Conservation (phyloP, 2,797 vertebrate genomes). For the Notolabrus celidotus region DNA sequence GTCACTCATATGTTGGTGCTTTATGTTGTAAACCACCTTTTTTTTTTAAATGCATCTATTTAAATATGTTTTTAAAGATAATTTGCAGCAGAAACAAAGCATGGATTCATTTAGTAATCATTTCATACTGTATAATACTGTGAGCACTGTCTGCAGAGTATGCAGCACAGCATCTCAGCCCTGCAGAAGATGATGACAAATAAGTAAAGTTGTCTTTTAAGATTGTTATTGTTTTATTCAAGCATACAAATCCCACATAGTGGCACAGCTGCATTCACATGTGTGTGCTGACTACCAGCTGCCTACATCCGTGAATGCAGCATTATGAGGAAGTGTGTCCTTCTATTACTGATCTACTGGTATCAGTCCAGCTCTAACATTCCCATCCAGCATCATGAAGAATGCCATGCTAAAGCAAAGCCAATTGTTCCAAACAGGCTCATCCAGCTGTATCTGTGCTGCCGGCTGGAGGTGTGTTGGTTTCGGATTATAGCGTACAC, state of each 20-base stretch:
- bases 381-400: not conserved
- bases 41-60: no score
- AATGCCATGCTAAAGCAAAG: not conserved
- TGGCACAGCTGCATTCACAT: no score
- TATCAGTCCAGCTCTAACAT: not conserved
- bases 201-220: no score
- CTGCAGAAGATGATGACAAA: no score
- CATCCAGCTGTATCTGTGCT: not conserved
- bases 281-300: no score
- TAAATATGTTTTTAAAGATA: not conserved
- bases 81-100: not conserved
- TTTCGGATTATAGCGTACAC: not conserved
- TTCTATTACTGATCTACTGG: not conserved
- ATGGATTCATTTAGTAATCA: not conserved
- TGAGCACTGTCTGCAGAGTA: no score
- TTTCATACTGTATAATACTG: not conserved
- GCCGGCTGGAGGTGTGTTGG: not conserved
- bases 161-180: no score
- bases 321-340: not conserved
- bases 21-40: not conserved
- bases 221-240: no score
- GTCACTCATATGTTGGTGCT: not conserved
- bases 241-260: no score
- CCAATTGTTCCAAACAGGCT: not conserved
- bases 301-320: not conserved